Conservation (phyloP, 2,113 vertebrate species). For the Limanda limanda region DNA sequence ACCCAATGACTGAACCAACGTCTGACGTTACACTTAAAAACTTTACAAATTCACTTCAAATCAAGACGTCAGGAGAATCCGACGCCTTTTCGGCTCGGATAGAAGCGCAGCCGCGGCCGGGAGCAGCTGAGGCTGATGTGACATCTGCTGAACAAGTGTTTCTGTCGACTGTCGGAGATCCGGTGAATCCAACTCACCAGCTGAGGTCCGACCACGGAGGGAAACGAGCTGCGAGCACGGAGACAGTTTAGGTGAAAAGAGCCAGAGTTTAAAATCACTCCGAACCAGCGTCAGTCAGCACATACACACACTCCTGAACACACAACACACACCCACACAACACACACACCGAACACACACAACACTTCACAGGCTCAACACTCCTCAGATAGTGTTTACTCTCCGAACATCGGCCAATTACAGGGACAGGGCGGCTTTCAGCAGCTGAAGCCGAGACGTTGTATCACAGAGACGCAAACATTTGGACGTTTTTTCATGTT, state of each 20-base stretch:
- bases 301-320: slow-evolving; percentile 28
- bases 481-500: slow-evolving; percentile 43
- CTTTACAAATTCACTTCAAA: not conserved
- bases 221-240: not conserved
- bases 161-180: too few relatives aligned
- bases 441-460: slow-evolving; percentile 12
- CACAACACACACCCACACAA: slow-evolving; percentile 35
- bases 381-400: slow-evolving; percentile 67
- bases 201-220: too few relatives aligned
- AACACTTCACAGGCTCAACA: slow-evolving; percentile 32
- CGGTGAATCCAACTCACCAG: too few relatives aligned
- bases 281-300: slow-evolving; percentile 44
- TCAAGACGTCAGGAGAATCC: not conserved
- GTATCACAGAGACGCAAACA: slow-evolving; percentile 48
- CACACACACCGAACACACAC: slow-evolving; percentile 37
- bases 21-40: not conserved
- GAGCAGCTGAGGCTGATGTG: too few relatives aligned
- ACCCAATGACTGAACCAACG: too few relatives aligned
- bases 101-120: too few relatives aligned
- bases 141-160: too few relatives aligned
- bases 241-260: slow-evolving; percentile 28
- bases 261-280: slow-evolving; percentile 65
- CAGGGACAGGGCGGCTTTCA: slow-evolving; percentile 50
- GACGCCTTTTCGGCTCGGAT: too few relatives aligned
- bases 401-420: slow-evolving; percentile 64